phyloP scores from a whole-genome alignment of 2,113 vertebrate species.

The Xenopus borealis region DNA sequence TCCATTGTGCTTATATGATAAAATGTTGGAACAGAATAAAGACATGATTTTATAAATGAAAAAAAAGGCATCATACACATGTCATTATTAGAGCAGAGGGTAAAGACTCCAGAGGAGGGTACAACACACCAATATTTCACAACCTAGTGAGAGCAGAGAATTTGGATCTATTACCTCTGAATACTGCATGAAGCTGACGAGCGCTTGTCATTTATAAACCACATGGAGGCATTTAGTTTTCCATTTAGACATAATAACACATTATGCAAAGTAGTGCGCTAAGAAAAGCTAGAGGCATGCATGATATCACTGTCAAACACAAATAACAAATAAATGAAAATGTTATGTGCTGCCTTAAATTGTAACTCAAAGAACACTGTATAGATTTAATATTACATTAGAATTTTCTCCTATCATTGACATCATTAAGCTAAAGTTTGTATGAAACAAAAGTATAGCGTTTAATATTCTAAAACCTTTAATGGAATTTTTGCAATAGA shows the following conservation, averaged over 20 bases:
- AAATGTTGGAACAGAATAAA: too few relatives aligned
- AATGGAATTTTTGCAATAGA: constrained; percentile 14
- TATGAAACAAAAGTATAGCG: too few relatives aligned
- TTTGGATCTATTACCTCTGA: constrained; percentile 70
- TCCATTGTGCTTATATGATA: too few relatives aligned
- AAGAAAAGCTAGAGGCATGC: constrained; percentile 74
- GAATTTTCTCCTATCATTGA: background rate
- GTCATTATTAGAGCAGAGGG: too few relatives aligned
- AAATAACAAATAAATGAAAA: constrained; percentile 71
- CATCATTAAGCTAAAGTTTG: background rate
- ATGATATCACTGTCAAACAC: constrained; percentile 76
- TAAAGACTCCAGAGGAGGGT: background rate
- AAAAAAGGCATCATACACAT: too few relatives aligned
- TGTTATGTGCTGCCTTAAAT: background rate
- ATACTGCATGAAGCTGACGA: constrained; percentile 81
- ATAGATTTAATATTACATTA: background rate
- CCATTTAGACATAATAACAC: constrained; percentile 82
- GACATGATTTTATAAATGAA: too few relatives aligned
- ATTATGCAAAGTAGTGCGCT: constrained; percentile 78
- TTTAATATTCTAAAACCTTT: constrained; percentile 6
- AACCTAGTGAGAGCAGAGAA: constrained; percentile 16
- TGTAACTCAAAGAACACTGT: background rate
- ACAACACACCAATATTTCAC: constrained; percentile 5
- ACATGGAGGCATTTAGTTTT: constrained; percentile 80
- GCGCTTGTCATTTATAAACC: constrained; percentile 80